Percentiles rank a stretch among this genome's conserved stretches.
Conservation (phyloP, 2,113 vertebrate species). For the Hydrolagus affinis region DNA sequence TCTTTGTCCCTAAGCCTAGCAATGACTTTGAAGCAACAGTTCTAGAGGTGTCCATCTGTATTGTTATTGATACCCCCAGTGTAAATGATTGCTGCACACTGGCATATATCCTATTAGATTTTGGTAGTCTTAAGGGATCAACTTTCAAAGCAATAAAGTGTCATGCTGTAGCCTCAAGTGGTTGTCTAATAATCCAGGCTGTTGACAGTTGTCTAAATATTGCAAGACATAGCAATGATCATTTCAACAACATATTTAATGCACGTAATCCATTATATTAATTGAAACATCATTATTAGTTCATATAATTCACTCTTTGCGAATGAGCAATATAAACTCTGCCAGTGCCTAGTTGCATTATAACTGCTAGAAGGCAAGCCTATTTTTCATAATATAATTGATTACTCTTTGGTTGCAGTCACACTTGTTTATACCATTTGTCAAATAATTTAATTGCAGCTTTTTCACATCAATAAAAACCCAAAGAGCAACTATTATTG, state of each 20-base stretch:
- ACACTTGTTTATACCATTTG: conserved; percentile 14
- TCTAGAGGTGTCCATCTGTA: background rate
- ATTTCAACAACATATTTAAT: conserved; percentile 16
- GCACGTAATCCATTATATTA: conserved; percentile 23
- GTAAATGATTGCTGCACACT: background rate
- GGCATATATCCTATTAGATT: background rate
- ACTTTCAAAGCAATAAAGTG: conserved; percentile 20
- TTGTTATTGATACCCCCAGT: conserved; percentile 8
- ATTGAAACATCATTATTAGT: conserved; percentile 9
- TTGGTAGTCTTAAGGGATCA: conserved; percentile 13
- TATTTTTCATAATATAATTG: conserved; percentile 23
- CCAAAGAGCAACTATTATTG: too few species aligned
- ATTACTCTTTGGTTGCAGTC: conserved; percentile 18
- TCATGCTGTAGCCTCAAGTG: conserved; percentile 15
- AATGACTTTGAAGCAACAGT: background rate
- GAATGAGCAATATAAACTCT: conserved; percentile 3
- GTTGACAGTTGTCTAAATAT: conserved; percentile 20
- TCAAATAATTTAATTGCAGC: conserved; percentile 29
- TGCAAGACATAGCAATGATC: conserved; percentile 14
- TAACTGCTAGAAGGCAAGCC: background rate
- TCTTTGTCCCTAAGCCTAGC: background rate
- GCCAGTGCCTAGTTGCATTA: background rate
- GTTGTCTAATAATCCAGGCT: background rate
- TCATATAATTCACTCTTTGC: conserved; percentile 2
- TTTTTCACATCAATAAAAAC: conserved; percentile 3